Evolutionary conservation across 1,140 invertebrate species (phyloP).

Genomic region (Diachasmimorpha longicaudata): DNA sequence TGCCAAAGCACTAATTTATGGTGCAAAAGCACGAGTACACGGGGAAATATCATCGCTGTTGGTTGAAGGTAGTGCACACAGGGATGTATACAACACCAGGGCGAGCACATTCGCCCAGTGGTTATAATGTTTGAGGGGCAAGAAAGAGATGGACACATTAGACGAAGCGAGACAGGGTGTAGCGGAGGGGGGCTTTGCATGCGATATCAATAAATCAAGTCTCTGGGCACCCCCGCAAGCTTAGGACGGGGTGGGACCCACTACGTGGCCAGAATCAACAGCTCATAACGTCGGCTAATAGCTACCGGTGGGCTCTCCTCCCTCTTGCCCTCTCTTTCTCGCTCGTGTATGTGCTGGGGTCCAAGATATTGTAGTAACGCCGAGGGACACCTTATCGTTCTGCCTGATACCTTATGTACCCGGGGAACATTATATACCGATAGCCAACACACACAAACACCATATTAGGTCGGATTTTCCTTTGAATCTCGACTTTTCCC

Average conservation of each 20-base stretch:
- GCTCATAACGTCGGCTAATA: slow-evolving; percentile 64
- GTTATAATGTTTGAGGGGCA: slow-evolving; percentile 20
- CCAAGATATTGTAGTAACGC: slow-evolving; percentile 59
- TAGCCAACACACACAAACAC: neutral
- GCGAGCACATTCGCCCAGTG: neutral
- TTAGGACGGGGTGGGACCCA: slow-evolving; percentile 42
- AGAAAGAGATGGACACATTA: slow-evolving; percentile 23
- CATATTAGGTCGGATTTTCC: slow-evolving; percentile 1
- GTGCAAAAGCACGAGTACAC: slow-evolving; percentile 45
- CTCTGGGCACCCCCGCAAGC: slow-evolving; percentile 52
- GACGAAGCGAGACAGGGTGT: slow-evolving; percentile 23
- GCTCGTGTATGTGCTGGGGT: neutral
- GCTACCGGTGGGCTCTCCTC: slow-evolving; percentile 41
- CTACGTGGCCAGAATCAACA: slow-evolving; percentile 65
- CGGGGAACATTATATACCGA: slow-evolving; percentile 10
- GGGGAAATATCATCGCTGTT: slow-evolving; percentile 12
- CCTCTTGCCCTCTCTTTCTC: neutral
- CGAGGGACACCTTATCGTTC: slow-evolving; percentile 56
- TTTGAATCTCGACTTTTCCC: neutral
- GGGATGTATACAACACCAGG: neutral
- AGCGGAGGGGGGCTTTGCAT: slow-evolving; percentile 58
- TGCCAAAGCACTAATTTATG: slow-evolving; percentile 58
- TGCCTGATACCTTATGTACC: slow-evolving; percentile 31
- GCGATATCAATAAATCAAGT: slow-evolving; percentile 66
- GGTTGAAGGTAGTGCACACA: neutral